These are phyloP conservation scores for Hiodon tergisus DNA, from an alignment of 2,113 vertebrate species.

Conservation along the genomic window DNA sequence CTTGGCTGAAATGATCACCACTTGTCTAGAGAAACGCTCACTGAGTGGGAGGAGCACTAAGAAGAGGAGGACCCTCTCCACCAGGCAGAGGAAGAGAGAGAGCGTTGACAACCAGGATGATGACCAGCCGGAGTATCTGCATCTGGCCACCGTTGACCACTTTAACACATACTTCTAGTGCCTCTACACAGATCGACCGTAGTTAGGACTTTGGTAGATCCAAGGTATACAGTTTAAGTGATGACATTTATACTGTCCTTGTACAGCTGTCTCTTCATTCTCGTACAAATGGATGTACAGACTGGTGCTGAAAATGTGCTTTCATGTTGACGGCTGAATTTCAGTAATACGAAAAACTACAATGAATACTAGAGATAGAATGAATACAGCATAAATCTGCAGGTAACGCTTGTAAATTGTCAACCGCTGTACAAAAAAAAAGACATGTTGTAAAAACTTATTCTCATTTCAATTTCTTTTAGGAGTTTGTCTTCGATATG, in stretches of 20 bases:
- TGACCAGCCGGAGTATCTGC: conserved; percentile 76
- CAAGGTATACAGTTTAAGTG: neutral
- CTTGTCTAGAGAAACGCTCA: conserved; percentile 68
- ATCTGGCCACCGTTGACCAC: conserved; percentile 68
- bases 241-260: no score
- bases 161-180: conserved; percentile 37
- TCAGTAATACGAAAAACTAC: no score
- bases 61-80: conserved; percentile 59
- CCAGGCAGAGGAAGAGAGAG: conserved; percentile 40
- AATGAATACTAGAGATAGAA: no score
- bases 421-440: neutral
- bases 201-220: neutral
- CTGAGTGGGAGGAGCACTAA: conserved; percentile 39
- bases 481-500: neutral
- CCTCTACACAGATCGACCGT: no score
- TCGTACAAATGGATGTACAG: no score
- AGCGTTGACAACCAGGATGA: conserved; percentile 37
- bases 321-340: no score
- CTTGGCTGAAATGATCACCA: conserved; percentile 82
- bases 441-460: no score
- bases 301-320: no score
- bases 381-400: no score
- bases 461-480: neutral
- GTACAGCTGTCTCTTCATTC: no score
- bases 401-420: neutral